These are phyloP conservation scores for Argyrosomus regius DNA, from an alignment of 2,797 vertebrate genomes.

Conservation along the genomic window DNA sequence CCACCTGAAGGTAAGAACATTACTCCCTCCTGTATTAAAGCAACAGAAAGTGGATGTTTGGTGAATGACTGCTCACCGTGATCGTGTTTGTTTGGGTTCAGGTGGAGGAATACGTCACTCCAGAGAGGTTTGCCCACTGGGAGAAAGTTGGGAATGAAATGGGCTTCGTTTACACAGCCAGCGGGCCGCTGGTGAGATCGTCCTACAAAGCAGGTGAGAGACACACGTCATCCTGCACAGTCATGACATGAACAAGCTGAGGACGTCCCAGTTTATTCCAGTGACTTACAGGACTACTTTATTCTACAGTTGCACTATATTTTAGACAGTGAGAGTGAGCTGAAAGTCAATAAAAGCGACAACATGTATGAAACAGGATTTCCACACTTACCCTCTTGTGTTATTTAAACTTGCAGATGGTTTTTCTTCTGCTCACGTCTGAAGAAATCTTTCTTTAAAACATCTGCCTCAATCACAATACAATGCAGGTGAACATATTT, in stretches of 20 bases:
- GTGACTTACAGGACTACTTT: background rate
- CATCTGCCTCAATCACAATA: too few species aligned
- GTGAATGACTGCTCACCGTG: background rate
- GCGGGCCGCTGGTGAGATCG: constrained; percentile 96
- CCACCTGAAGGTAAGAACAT: constrained; percentile 91
- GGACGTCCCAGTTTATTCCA: background rate
- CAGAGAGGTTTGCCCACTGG: constrained; percentile 96
- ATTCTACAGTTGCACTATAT: background rate
- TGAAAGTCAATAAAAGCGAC: too few species aligned
- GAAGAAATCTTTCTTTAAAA: too few species aligned
- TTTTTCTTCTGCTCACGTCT: too few species aligned
- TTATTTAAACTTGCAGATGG: too few species aligned
- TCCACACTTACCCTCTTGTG: too few species aligned
- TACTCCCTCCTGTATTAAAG: background rate
- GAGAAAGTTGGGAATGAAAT: constrained; percentile 94
- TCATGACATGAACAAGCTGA: background rate
- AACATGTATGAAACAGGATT: too few species aligned
- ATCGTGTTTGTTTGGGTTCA: constrained; percentile 62
- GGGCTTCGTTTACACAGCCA: constrained; percentile 96
- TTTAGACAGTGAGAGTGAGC: too few species aligned
- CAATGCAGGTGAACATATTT: too few species aligned
- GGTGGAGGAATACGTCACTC: constrained; percentile 97
- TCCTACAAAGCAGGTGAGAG: constrained; percentile 98
- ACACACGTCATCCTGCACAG: background rate
- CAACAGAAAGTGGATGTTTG: background rate